Evolutionary conservation across 2,797 vertebrate species (phyloP), one percentile per base, ranked within the genome.

Genomic region (Rhadinocentrus ornatus): DNA sequence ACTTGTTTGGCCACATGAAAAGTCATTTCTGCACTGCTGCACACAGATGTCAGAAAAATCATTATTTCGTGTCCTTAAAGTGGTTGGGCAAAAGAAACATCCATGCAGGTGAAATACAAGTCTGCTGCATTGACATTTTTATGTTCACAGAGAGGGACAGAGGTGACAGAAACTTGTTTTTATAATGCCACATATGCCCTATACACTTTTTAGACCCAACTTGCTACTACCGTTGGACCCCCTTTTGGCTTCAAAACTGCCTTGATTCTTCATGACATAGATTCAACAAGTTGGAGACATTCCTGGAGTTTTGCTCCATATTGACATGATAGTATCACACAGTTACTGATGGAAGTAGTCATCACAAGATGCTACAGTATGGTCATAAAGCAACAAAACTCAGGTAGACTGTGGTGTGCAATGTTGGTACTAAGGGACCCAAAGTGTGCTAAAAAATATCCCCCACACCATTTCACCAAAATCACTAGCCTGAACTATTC

Each of bases 81-180:
- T 52, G 32, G 41, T 46, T 46, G 44, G 60, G 53, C 53, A 57
- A 55, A 50, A 76, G 50, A 62, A 58, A 32, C 54, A 26, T 27
- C 24, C 32, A 39, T 11, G 9, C 2, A 37, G 50, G 13, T 56
- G 2, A 57, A 44, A 56, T 8, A 48, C 41, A 11, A 46, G 31
- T n/a, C 46, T 44, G 56, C 48, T 6, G 55, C 20, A 53, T 64
- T 69, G 62, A 70, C 56, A 26, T 56, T 60, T 60, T 22, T 61
- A 61, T 27, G 66, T 32, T 69, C 37, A 64, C 2, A 44, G 34
- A 46, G 20, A 5, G 59, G 34, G 41, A 56, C 9, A 39, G 26
- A 74, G 50, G 58, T 46, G 65, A 48, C 41, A 20, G 4, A 26
- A 15, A 34, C 20, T 29, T 58, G 20, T 8, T 35, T 34, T 20